These are phyloP conservation scores for Darevskia mixta DNA, from an alignment of 2,797 vertebrate genomes.

Conservation along the genomic window DNA sequence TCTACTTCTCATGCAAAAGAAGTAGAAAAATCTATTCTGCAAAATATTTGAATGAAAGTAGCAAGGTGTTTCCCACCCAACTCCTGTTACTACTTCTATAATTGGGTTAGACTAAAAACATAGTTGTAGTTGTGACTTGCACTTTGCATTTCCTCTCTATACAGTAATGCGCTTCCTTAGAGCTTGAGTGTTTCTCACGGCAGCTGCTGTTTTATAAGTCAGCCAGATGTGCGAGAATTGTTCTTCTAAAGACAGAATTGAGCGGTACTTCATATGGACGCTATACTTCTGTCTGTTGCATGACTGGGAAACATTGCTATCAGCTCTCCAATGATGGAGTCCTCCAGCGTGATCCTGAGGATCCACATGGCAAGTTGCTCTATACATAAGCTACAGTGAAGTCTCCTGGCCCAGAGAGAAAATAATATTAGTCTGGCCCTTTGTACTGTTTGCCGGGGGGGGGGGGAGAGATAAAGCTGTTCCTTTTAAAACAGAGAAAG, in stretches of 20 bases:
- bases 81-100: neutral
- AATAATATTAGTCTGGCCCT: neutral
- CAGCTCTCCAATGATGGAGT: neutral
- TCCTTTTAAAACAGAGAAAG: neutral
- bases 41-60: neutral
- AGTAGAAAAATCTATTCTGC: neutral
- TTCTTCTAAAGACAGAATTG: neutral
- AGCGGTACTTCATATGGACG: too few species aligned
- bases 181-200: neutral
- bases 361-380: neutral
- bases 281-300: too few species aligned
- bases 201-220: neutral
- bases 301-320: neutral
- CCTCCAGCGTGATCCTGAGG: neutral
- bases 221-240: neutral
- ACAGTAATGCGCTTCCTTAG: neutral
- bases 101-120: neutral
- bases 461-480: too few species aligned
- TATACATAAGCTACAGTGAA: neutral
- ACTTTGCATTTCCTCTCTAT: neutral
- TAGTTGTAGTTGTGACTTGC: neutral
- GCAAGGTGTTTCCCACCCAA: neutral
- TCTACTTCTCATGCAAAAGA: neutral
- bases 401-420: neutral
- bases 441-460: neutral